phyloP scores from a whole-genome alignment of 1,140 invertebrate species.

The Drosophila pruinosa region DNA sequence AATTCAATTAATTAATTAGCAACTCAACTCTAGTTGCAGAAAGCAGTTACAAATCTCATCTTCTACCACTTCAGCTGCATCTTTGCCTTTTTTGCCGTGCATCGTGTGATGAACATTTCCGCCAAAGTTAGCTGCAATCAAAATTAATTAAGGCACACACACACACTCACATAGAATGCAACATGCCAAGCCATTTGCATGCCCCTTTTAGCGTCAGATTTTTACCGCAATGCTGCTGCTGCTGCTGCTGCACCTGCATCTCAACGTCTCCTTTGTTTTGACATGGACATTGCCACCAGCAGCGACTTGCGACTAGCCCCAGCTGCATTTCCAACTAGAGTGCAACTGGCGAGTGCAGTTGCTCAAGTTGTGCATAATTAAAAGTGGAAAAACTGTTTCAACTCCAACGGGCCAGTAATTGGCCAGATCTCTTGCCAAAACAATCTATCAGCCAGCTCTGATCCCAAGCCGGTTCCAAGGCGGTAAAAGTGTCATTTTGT shows the following conservation, averaged over 20 bases:
- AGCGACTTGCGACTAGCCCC: neutral
- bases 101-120: conserved; percentile 76
- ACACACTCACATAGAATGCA: conserved; percentile 28
- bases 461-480: neutral
- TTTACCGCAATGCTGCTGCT: conserved; percentile 70
- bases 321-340: conserved; percentile 28
- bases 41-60: conserved; percentile 20
- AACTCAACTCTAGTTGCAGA: conserved; percentile 10
- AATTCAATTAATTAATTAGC: conserved; percentile 80
- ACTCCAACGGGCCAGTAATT: conserved; percentile 45
- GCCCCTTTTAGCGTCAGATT: conserved; percentile 40
- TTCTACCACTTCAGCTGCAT: neutral
- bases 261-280: conserved; percentile 43
- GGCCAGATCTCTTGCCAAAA: conserved; percentile 33
- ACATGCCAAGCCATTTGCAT: conserved; percentile 40
- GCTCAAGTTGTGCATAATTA: conserved; percentile 64
- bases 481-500: neutral
- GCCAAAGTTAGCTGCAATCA: conserved; percentile 67
- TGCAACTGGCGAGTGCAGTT: conserved; percentile 17
- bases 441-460: conserved; percentile 28
- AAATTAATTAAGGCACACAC: conserved; percentile 78
- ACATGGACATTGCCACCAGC: conserved; percentile 57
- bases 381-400: conserved; percentile 53
- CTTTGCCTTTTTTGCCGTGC: conserved; percentile 14
- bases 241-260: conserved; percentile 34